Evolutionary conservation across 2,113 vertebrate species (phyloP), one percentile per base, ranked within the genome.

Genomic region (Limanda limanda): DNA sequence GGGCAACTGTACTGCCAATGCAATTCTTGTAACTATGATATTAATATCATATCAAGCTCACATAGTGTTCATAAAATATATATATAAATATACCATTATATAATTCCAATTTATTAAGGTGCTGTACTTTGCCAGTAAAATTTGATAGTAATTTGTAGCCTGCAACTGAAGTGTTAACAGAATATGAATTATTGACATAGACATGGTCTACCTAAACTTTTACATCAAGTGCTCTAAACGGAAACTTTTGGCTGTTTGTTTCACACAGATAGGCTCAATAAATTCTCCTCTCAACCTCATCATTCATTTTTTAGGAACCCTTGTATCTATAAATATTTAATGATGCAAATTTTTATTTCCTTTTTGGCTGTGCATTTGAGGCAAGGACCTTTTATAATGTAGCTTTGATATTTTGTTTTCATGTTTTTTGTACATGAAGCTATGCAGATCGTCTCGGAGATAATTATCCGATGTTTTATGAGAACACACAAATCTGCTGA

Each of bases 321-420:
- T 59, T 68, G 57, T 40, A 69, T 70, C 40, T 52, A 64, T 86
- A 68, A 79, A 86, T 88, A 76, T 77, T 79, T 77, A 24, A 84
- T 78, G 48, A 82, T 73, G 70, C 64, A 74, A 66, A 79, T 62
- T 25, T 48, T 27, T 56, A 74, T 67, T 37, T 21, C 48, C 68
- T 24, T 13, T 67, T 60, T 67, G 65, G 52, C 58, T 55, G 15
- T 60, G 40, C 11, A 23, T 74, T 82, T 68, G 25, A 75, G 68
- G 56, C 18, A 2, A 18, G 25, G 24, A 68, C 20, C 51, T n/a
- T 59, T 37, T 20, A 23, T 35, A 56, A 74, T 23, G 47, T 52
- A 66, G 27, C 27, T 27, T 27, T 20, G 3, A 23, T 23, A n/a
- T 75, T 13, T 65, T 27, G 25, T 27, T n/a, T n/a, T n/a, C n/a